Conservation (phyloP, 2,113 vertebrate species). For the Caloenas nicobarica region DNA sequence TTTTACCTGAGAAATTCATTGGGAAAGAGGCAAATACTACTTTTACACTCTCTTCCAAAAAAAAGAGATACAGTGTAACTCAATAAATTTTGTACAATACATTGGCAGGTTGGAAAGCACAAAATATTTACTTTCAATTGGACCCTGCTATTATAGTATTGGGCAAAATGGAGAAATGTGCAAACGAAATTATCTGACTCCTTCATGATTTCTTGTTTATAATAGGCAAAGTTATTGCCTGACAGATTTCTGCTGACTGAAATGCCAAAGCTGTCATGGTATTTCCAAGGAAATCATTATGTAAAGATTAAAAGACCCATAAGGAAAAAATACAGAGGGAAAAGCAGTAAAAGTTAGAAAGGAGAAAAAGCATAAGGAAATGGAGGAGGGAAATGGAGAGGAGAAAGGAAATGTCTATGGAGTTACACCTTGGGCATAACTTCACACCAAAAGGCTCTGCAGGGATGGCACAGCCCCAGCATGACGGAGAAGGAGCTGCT, state of each 20-base stretch:
- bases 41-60: background rate
- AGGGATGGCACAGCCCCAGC: background rate
- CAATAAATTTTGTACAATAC: background rate
- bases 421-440: background rate
- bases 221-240: constrained; percentile 7
- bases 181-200: background rate
- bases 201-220: constrained; percentile 10
- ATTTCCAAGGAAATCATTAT: constrained; percentile 9
- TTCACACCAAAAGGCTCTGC: background rate
- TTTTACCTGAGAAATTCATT: background rate
- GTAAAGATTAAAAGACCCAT: background rate
- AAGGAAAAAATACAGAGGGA: background rate
- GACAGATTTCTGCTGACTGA: constrained; percentile 36
- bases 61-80: background rate
- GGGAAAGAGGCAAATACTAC: background rate
- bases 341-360: background rate
- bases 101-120: background rate
- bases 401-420: background rate
- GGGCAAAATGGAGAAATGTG: background rate
- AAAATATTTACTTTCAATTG: background rate
- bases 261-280: constrained; percentile 34
- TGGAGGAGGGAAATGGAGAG: background rate
- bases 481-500: background rate
- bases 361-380: background rate
- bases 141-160: background rate